phyloP scores from a whole-genome alignment of 1,140 invertebrate genomes.

The Neodiprion virginianus region DNA sequence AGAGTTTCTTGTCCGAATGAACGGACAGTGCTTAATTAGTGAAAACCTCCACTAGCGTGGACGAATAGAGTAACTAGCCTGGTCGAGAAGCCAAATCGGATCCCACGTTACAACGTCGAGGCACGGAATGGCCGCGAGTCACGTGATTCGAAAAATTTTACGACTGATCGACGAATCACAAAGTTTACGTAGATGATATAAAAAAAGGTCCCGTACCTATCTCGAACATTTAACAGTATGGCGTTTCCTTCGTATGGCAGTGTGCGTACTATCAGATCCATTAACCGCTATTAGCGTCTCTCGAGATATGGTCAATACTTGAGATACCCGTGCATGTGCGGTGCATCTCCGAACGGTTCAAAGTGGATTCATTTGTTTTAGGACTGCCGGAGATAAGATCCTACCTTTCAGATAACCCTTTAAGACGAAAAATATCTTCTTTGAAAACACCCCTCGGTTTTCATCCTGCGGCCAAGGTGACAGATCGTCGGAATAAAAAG shows the following conservation, averaged over 20 bases:
- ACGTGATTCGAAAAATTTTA: background rate
- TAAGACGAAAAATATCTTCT: background rate
- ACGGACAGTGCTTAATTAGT: too few relatives aligned
- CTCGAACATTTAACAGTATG: background rate
- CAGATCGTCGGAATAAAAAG: background rate
- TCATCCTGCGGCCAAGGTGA: too few relatives aligned
- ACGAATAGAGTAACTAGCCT: too few relatives aligned
- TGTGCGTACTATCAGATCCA: conserved; percentile 43
- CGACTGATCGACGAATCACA: background rate
- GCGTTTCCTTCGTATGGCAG: background rate
- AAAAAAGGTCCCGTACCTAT: background rate
- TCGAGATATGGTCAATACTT: background rate
- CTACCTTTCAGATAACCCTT: conserved; percentile 1
- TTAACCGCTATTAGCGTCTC: conserved; percentile 41
- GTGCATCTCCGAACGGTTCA: conserved; percentile 14
- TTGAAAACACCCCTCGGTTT: background rate
- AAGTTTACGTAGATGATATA: background rate
- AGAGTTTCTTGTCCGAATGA: too few relatives aligned
- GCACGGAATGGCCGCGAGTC: too few relatives aligned
- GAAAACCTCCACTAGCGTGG: too few relatives aligned
- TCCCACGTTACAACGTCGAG: too few relatives aligned
- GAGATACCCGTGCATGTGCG: background rate
- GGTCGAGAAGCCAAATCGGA: too few relatives aligned
- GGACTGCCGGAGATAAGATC: conserved; percentile 10
- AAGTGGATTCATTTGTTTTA: conserved; percentile 38